Percentiles rank a stretch among this genome's conserved stretches.
phyloP scores from a whole-genome alignment of 1,140 invertebrate species.

The Anagrus nilaparvatae region DNA sequence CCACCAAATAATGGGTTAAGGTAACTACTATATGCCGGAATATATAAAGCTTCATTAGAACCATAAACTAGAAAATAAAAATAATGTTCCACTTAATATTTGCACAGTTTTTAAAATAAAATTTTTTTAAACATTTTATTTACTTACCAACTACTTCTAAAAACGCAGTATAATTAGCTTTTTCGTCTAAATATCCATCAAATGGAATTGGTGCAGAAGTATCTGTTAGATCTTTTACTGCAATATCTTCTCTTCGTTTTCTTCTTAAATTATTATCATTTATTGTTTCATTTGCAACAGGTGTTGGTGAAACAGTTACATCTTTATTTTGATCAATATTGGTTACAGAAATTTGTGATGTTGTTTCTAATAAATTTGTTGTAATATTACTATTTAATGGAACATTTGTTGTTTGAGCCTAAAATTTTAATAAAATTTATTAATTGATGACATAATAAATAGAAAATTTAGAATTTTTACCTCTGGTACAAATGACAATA shows the following conservation, averaged over 20 bases:
- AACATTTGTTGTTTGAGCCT: constrained; percentile 5
- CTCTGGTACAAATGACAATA: constrained; percentile 32
- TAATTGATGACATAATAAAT: constrained; percentile 1
- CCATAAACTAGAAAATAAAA: constrained; percentile 29
- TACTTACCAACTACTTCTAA: constrained; percentile 66
- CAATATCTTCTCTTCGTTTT: constrained; percentile 26
- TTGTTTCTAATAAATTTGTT: not conserved
- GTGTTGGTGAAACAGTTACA: not conserved
- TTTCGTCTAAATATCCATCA: constrained; percentile 64
- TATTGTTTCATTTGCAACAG: constrained; percentile 11
- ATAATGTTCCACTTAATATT: not conserved
- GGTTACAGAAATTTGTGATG: constrained; percentile 10
- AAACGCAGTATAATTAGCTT: constrained; percentile 72
- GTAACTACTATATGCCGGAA: constrained; percentile 37
- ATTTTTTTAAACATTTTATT: constrained; percentile 2
- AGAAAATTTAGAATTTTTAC: constrained; percentile 16
- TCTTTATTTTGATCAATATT: constrained; percentile 6
- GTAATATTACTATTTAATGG: constrained; percentile 10
- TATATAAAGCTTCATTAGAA: constrained; percentile 20
- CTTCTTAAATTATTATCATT: constrained; percentile 12
- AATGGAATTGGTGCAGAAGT: constrained; percentile 30
- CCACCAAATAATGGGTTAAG: constrained; percentile 34
- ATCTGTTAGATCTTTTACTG: constrained; percentile 15
- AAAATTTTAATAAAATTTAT: constrained; percentile 7
- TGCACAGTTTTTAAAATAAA: not conserved